phyloP scores from a whole-genome alignment of 2,797 vertebrate genomes.

The Acanthiza pusilla region DNA sequence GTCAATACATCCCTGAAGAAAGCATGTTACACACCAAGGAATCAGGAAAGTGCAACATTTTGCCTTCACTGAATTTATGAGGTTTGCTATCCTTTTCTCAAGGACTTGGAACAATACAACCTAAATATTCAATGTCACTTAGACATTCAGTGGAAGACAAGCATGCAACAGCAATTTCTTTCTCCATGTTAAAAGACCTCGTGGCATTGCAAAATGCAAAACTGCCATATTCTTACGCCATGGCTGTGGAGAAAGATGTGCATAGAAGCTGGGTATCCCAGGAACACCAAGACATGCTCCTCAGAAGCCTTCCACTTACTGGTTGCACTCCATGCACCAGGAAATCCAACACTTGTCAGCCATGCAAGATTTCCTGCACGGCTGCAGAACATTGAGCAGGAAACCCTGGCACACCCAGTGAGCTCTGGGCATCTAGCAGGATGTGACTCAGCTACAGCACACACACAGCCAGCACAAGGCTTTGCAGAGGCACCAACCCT shows the following conservation, averaged over 20 bases:
- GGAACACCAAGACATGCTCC: fast-evolving
- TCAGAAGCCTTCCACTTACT: background rate
- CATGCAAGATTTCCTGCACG: fast-evolving
- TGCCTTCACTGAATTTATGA: background rate
- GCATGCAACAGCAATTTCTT: background rate
- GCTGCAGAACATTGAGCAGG: background rate
- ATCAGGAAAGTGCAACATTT: background rate
- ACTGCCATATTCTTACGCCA: fast-evolving
- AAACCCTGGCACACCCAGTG: background rate
- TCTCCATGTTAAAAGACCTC: background rate
- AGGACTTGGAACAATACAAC: background rate
- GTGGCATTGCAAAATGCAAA: background rate
- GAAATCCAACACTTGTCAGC: background rate
- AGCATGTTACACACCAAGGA: background rate
- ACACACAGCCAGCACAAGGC: fast-evolving
- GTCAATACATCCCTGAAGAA: background rate
- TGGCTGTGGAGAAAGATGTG: background rate
- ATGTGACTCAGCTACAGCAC: fast-evolving
- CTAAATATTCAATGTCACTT: background rate
- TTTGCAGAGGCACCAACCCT: background rate
- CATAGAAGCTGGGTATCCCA: fast-evolving
- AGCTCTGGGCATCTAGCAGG: background rate
- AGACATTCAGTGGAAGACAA: background rate
- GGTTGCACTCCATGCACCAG: background rate
- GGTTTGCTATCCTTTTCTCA: background rate